A percentile compares a stretch with the other conserved stretches of the same genome.
phyloP scores from a whole-genome alignment of 2,113 vertebrate species.

The Aspiorhynchus laticeps region DNA sequence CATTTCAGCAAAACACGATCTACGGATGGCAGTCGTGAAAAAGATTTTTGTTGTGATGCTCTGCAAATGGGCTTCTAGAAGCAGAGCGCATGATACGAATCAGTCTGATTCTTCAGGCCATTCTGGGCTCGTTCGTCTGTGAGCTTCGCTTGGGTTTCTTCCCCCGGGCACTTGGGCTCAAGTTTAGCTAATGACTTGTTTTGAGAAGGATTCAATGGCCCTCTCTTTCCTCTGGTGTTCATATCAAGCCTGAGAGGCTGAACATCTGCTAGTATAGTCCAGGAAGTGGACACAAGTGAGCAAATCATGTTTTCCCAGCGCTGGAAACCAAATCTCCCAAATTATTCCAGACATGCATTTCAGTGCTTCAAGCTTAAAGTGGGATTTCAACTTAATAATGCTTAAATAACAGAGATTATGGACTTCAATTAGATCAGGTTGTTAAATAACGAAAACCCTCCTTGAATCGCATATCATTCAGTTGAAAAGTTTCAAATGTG shows the following conservation, averaged over 20 bases:
- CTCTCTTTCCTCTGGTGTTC: conserved; percentile 3
- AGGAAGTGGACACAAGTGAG: conserved; percentile 7
- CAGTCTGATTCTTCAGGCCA: not conserved
- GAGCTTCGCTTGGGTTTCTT: not conserved
- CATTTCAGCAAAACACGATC: conserved; percentile 2
- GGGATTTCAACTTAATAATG: conserved; percentile 4
- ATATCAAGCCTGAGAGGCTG: conserved; percentile 18
- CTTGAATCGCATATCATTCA: not conserved
- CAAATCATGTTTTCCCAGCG: not conserved
- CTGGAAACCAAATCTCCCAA: conserved; percentile 15
- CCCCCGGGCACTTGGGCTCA: conserved; percentile 6
- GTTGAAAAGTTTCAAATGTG: not conserved
- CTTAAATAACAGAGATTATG: conserved; percentile 4
- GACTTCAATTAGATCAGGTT: not conserved
- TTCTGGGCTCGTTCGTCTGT: not conserved
- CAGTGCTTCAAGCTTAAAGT: not conserved
- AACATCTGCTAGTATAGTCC: not conserved
- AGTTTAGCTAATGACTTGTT: conserved; percentile 46
- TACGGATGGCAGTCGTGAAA: not conserved
- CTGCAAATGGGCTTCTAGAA: conserved; percentile 8
- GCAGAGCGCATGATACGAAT: not conserved
- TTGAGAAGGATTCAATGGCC: conserved; percentile 16
- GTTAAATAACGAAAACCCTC: not conserved
- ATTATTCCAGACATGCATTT: conserved; percentile 8
- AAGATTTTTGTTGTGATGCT: not conserved